Evolutionary conservation across 30 jellyfish, hydroid and myxozoan genomes (phyloP), one percentile per base, ranked within the genome.

Genomic region (Mastigias papua): DNA sequence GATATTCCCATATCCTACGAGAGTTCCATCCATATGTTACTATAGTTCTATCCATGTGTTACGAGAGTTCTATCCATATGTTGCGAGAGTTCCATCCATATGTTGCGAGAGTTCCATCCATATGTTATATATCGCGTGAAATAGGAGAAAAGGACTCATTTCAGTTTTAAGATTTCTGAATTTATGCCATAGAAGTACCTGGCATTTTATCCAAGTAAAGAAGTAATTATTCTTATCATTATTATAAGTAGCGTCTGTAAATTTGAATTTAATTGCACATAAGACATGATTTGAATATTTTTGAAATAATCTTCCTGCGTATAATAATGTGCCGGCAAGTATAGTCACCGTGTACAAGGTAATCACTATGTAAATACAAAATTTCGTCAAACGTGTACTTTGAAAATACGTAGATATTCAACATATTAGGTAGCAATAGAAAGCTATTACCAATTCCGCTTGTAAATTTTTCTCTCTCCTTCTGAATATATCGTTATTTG

Each of bases 241-340:
- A 58, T 58, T 58, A 11, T 58, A 6, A 46, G 8, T 46, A 46
- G 11, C n/a, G 32, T 69, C 81, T 69, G 81, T 69, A 69, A 25
- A 69, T 69, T 69, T 32, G 62, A 69, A 69, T 69, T 69, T 69
- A 32, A 33, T 49, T 75, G 86, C 86, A 75, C 86, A 75, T 49
- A 28, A 58, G 20, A 75, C 69, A 70, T 75, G 86, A 75, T 75
- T 73, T 73, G 31, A 33, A 73, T 73, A 73, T 42, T 75, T 75
- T 49, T 58, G 71, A 75, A 42, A 31, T 28, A 35, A 34, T 72
- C 68, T 72, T 10, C 69, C 68, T 25, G 74, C 35, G 3, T 63
- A 63, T 63, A 13, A 63, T 63, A 63, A 63, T 63, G 5, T 20
- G 23, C 33, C 37, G 19, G 74, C 26, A 63, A 22, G 7, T 63